These are phyloP conservation scores for Podabrus alpinus DNA, from an alignment of 2,888 invertebrate species.

Conservation along the genomic window DNA sequence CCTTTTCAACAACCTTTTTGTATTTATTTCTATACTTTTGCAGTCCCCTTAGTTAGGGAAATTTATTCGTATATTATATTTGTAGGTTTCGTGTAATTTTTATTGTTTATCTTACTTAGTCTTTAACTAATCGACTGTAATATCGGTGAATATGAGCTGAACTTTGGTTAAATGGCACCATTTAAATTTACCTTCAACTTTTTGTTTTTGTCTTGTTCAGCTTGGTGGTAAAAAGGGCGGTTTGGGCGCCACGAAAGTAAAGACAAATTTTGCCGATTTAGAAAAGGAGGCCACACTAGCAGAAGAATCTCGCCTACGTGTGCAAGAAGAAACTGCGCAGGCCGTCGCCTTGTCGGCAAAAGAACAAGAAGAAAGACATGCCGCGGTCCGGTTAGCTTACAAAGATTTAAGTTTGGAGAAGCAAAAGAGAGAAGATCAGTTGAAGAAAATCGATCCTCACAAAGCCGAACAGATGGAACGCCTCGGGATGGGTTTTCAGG, in stretches of 20 bases:
- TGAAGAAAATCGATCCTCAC: constrained; percentile 74
- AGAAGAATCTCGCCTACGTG: constrained; percentile 66
- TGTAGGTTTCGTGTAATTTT: too few species aligned
- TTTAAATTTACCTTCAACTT: background rate
- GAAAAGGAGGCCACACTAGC: constrained; percentile 88
- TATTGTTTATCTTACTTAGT: too few species aligned
- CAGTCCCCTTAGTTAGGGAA: too few species aligned
- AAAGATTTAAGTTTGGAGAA: constrained; percentile 72
- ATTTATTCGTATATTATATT: too few species aligned
- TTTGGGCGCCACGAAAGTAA: constrained; percentile 92
- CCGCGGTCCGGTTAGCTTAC: constrained; percentile 75
- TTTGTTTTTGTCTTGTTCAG: constrained; percentile 56
- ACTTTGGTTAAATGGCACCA: background rate
- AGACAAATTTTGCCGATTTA: constrained; percentile 92
- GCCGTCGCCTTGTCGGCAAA: constrained; percentile 56
- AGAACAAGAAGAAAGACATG: constrained; percentile 72
- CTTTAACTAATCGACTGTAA: too few species aligned
- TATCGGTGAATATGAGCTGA: too few species aligned
- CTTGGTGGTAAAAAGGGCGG: constrained; percentile 86
- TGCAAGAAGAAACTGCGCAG: constrained; percentile 54
- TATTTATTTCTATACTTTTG: too few species aligned
- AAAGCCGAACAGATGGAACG: constrained; percentile 90
- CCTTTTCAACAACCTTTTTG: too few species aligned
- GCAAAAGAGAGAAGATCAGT: constrained; percentile 72
- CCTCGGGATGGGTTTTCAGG: constrained; percentile 86